A percentile compares a stretch with the other conserved stretches of the same genome.
Conservation (phyloP, 1,140 invertebrate species). For the Grapholita molesta region DNA sequence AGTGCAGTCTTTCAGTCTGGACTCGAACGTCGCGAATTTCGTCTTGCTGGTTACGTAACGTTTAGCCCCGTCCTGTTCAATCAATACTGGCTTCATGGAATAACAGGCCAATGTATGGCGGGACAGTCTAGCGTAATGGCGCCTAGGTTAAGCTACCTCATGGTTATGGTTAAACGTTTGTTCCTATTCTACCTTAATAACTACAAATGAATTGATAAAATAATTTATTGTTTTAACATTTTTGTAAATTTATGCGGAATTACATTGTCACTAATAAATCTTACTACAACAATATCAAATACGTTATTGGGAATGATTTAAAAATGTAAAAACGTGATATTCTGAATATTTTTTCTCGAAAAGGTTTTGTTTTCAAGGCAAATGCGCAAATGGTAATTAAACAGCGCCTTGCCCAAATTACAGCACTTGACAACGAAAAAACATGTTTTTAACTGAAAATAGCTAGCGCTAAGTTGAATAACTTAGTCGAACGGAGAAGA, state of each 20-base stretch:
- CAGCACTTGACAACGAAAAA: background rate
- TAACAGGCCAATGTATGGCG: slow-evolving; percentile 37
- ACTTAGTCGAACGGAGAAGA: background rate
- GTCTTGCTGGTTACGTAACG: slow-evolving; percentile 52
- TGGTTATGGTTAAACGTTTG: background rate
- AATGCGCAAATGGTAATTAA: too few species aligned
- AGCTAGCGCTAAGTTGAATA: background rate
- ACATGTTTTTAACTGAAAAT: background rate
- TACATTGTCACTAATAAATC: too few species aligned
- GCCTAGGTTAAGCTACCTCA: background rate
- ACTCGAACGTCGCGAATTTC: slow-evolving; percentile 36
- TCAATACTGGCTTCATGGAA: slow-evolving; percentile 61
- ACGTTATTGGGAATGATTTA: too few species aligned
- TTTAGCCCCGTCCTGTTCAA: slow-evolving; percentile 57
- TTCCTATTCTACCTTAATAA: background rate
- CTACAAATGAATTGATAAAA: background rate
- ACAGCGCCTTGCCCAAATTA: background rate
- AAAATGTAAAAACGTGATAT: too few species aligned
- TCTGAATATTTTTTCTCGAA: too few species aligned
- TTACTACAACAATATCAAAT: too few species aligned
- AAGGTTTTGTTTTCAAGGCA: too few species aligned
- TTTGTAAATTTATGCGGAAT: too few species aligned
- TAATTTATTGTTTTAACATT: too few species aligned
- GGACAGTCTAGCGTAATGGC: background rate
- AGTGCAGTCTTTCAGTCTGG: slow-evolving; percentile 33